Evolutionary conservation across 2,797 vertebrate genomes (phyloP), one percentile per base, ranked within the genome.

Genomic region (Ptychadena robeensis): DNA sequence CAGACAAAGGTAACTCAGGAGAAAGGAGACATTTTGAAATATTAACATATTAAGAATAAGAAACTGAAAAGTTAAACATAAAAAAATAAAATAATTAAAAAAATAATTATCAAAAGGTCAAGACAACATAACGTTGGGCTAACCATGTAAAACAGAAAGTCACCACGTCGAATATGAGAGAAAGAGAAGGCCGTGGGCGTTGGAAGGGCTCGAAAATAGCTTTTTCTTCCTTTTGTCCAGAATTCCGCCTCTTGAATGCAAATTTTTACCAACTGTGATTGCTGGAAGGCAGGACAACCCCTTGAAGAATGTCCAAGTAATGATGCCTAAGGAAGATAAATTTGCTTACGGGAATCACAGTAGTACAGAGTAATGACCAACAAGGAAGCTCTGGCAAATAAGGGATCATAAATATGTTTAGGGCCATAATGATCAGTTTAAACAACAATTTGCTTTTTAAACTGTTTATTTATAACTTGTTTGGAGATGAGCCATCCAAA

Each of bases 361-460:
- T 74, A 69, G 76, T 64, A 34, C 57, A 61, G 48, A 73, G 48
- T 84, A 74, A 84, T 84, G 76, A 84, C 64, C 64, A 84, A 59
- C 64, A 80, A 63, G 48, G 37, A 69, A 53, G 27, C 71, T n/a
- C 27, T 48, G 37, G 82, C 77, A 84, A 84, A 84, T 80, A 84
- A 79, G 70, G 61, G 80, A 74, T 80, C 72, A 84, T 84, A 80
- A 80, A 80, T 75, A 80, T 80, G 63, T 65, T 84, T 74, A 74
- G 71, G 65, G 30, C 35, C 59, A 61, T 80, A 84, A 84, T 84
- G 82, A 70, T 80, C 35, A 69, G 22, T 84, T 84, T 84, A 84
- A 84, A 80, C 77, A 72, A 83, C 68, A 80, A 84, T 84, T 84
- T 79, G 76, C 76, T 79, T 84, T 59, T 84, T 80, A 84, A 80